These are phyloP conservation scores for Tetanocera ferruginea DNA, from an alignment of 2,888 invertebrate species.

Conservation along the genomic window DNA sequence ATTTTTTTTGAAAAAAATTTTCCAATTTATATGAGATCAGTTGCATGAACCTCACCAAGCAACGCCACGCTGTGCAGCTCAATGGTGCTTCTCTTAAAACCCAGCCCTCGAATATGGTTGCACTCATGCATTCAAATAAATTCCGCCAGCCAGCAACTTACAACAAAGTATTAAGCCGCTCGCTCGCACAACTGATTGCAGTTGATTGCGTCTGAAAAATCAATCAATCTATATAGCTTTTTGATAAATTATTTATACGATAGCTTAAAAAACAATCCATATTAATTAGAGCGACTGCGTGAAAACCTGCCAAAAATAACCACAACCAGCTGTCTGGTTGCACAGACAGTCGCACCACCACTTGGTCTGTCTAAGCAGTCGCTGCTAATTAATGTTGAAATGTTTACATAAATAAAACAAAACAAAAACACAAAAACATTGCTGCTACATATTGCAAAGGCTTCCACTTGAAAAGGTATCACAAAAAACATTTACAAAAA, in stretches of 20 bases:
- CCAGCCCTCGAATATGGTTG: neutral
- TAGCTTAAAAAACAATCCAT: constrained; percentile 6
- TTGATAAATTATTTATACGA: neutral
- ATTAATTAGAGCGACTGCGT: neutral
- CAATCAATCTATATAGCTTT: neutral
- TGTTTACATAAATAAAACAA: constrained; percentile 42
- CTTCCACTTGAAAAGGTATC: too few relatives aligned
- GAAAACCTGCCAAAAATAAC: neutral
- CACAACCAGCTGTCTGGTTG: neutral
- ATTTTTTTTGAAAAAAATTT: too few relatives aligned
- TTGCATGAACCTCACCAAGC: too few relatives aligned
- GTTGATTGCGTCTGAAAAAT: neutral
- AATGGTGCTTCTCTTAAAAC: too few relatives aligned
- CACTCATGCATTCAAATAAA: neutral
- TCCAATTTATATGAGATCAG: too few relatives aligned
- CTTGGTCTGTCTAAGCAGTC: neutral
- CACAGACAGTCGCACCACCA: neutral
- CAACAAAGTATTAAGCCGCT: neutral
- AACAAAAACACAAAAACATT: neutral
- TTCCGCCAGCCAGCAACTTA: neutral
- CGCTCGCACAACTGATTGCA: too few relatives aligned
- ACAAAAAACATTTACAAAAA: too few relatives aligned
- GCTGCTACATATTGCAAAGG: neutral
- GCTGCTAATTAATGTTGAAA: constrained; percentile 59
- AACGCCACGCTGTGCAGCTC: too few relatives aligned